A percentile compares a stretch with the other conserved stretches of the same genome.
Evolutionary conservation across 2,113 vertebrate species (phyloP).

Genomic region (Solea solea): DNA sequence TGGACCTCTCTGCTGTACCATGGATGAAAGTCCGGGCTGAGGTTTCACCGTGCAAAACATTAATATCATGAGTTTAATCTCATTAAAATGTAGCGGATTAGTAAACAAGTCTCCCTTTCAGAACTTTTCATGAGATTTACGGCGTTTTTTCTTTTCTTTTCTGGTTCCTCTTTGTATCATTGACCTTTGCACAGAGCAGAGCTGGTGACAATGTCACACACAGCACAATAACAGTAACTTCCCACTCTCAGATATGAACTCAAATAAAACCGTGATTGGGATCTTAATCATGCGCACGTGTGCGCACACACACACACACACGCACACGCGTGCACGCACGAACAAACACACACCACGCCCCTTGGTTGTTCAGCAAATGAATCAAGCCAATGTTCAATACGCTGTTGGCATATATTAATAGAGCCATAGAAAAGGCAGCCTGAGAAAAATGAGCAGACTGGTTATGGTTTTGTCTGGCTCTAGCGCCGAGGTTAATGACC

Average conservation of each 20-base stretch:
- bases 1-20: slow-evolving; percentile 16
- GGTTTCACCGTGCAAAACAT: slow-evolving; percentile 30
- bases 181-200: slow-evolving; percentile 37
- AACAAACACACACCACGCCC: slow-evolving; percentile 37
- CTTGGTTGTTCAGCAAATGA: slow-evolving; percentile 63
- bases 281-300: slow-evolving; percentile 49
- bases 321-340: slow-evolving; percentile 22
- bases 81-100: slow-evolving; percentile 49
- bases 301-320: slow-evolving; percentile 14
- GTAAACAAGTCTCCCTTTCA: slow-evolving; percentile 27
- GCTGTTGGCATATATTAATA: slow-evolving; percentile 63
- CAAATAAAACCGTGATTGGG: slow-evolving; percentile 45
- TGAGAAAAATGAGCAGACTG: slow-evolving; percentile 38
- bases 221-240: slow-evolving; percentile 22
- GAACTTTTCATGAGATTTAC: slow-evolving; percentile 44
- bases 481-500: slow-evolving; percentile 36
- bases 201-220: not conserved
- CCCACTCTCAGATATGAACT: slow-evolving; percentile 22
- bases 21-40: slow-evolving; percentile 48
- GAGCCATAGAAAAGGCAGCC: slow-evolving; percentile 50
- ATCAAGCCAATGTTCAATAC: slow-evolving; percentile 59
- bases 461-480: slow-evolving; percentile 29
- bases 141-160: slow-evolving; percentile 10
- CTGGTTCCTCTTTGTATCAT: slow-evolving; percentile 21
- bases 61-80: slow-evolving; percentile 56